A percentile compares a stretch with the other conserved stretches of the same genome.
Conservation (phyloP, 2,797 vertebrate genomes). For the Meda fulgida region DNA sequence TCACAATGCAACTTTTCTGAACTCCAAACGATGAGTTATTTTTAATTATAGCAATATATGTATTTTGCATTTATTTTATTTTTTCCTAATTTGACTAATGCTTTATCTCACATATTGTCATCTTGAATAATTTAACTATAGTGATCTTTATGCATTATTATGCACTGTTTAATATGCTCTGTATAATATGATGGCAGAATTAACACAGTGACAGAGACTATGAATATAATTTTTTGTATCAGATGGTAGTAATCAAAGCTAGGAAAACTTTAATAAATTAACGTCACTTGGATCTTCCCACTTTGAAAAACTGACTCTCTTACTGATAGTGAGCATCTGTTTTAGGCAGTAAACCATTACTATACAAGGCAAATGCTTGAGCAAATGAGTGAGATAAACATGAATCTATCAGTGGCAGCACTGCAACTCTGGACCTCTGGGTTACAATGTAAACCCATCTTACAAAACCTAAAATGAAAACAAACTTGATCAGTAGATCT, state of each 20-base stretch:
- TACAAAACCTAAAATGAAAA: conserved; percentile 47
- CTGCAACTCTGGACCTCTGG: conserved; percentile 36
- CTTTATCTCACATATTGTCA: conserved; percentile 4
- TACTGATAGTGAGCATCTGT: conserved; percentile 32
- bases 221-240: conserved; percentile 46
- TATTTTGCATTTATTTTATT: neutral
- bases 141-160: conserved; percentile 1
- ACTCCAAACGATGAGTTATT: neutral
- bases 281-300: conserved; percentile 25
- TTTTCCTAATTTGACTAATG: neutral
- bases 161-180: neutral
- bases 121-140: neutral
- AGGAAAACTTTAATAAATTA: conserved; percentile 37
- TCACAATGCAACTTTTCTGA: neutral
- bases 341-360: conserved; percentile 44
- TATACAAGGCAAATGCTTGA: conserved; percentile 57
- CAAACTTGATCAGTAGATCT: conserved; percentile 30
- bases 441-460: conserved; percentile 24
- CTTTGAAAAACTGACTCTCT: conserved; percentile 14
- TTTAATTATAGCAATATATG: neutral
- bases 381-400: conserved; percentile 55
- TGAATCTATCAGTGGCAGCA: conserved; percentile 48
- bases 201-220: conserved; percentile 32
- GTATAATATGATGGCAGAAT: conserved; percentile 21
- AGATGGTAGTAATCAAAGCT: conserved; percentile 38